Evolutionary conservation across 2,888 invertebrate genomes (phyloP), one percentile per base, ranked within the genome.

Genomic region (Drosophila pseudotalamancana): DNA sequence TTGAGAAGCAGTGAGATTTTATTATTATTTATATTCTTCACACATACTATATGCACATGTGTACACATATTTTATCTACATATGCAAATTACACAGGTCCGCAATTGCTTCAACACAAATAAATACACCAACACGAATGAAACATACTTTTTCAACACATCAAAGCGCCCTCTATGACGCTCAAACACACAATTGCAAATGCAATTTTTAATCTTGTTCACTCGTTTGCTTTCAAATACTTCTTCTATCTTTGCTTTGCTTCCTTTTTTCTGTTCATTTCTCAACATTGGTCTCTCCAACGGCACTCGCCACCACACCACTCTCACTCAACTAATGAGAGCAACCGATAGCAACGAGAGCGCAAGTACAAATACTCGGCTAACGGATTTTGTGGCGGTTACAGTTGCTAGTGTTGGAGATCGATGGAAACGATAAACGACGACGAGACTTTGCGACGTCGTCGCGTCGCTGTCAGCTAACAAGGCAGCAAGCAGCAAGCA

Each of bases 381-480:
- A 86, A 83, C 77, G 70, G 68, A 67, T 75, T 66, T 63, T 71
- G 67, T 65, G 46, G 72, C 67, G 42, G 54, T 80, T 74, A 80
- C 72, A 74, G 79, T 78, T 69, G 79, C 72, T 71, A 57, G 80
- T 77, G 83, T 77, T 72, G 73, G 83, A 83, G 82, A 83, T 83
- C 82, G 82, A 83, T 83, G 86, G 66, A 87, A 75, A 87, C 86
- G 86, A 87, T 85, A 83, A 83, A 87, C 77, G 77, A 57, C 73
- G 62, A 68, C 57, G 75, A 72, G 70, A 59, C 71, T 71, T 55
- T 59, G 71, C 64, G 71, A 72, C 81, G 79, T 64, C 75, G 67
- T 61, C 67, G 79, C 79, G 77, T 85, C 85, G 83, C 49, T 82
- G 83, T 51, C 74, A 53, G 69, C 74, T 55, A 73, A 73, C 51